Base-by-base conservation (phyloP, 2,888 invertebrate species). In the Heliconius sara region DNA sequence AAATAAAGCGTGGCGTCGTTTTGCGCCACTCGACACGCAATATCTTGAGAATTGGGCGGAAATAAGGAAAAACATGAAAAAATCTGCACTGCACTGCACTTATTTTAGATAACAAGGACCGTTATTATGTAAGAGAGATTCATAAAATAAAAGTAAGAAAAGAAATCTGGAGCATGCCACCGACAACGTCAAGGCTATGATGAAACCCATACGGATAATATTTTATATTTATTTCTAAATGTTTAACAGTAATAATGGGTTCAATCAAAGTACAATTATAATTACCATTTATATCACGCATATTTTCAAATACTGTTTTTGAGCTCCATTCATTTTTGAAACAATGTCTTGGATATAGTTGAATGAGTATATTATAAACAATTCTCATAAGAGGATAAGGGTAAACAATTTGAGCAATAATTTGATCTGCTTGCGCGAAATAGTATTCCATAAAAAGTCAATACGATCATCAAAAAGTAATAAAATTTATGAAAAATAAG, bases 381-480 rank as follows among this genome's bases (percentile, higher is more conserved):
- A n/a, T 13, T 68, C 25, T n/a, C 13, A 25, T 43, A 25, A 25
- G 70, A 25, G 65, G 63, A 52, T 19, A 52, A 52, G 12, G 16
- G 25, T 63, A 60, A 34, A 16, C n/a, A 25, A 43, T 74, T 74
- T 63, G 9, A 63, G 12, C 30, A 47, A 43, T 30, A 43, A 75
- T 75, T 66, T 66, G 10, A 43, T 65, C 25, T 65, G 22, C 10
- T 60, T 34, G 27, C 27, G 27, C 43, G 43, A 65, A 39, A 19
- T 43, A 30, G 30, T 30, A 30, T 77, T n/a, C 57, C 39, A 65
- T 34, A 72, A 63, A 63, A 63, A 72, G 22, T 71, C 65, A 43
- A 78, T 30, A 25, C 25, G 52, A 73, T 73, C 66, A 39, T 67
- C 39, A 66, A 10, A 78, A 63, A 72, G 22, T 34, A 73, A 78